These are phyloP conservation scores for Zoanthus gigantus DNA, from an alignment of 92 coral and sea anemone species.

Conservation along the genomic window DNA sequence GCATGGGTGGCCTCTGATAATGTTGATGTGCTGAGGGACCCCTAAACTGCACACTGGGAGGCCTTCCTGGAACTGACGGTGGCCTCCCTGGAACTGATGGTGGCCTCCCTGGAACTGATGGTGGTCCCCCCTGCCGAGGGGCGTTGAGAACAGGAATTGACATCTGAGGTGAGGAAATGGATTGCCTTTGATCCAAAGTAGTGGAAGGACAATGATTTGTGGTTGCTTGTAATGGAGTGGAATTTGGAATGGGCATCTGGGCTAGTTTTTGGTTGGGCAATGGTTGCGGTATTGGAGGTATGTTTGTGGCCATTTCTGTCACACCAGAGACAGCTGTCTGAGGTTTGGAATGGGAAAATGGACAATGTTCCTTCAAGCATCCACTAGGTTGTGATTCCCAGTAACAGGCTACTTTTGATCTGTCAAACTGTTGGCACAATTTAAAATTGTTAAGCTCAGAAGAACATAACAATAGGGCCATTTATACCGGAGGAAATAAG, in stretches of 20 bases:
- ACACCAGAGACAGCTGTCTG: conserved; percentile 34
- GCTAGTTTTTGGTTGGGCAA: conserved; percentile 12
- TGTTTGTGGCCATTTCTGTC: not conserved
- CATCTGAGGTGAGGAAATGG: conserved; percentile 24
- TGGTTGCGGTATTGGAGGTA: not conserved
- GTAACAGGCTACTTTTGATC: conserved; percentile 76
- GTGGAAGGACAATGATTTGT: not conserved
- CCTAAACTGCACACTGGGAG: not conserved
- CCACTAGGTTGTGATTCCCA: conserved; percentile 84
- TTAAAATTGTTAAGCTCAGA: not conserved
- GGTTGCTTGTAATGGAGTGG: not conserved
- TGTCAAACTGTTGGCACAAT: conserved; percentile 61
- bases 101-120: not conserved
- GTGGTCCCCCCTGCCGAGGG: not conserved
- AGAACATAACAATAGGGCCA: too few relatives aligned
- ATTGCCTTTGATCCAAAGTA: not conserved
- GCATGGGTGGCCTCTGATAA: conserved; percentile 30
- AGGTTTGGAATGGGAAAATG: conserved; percentile 82
- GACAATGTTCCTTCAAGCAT: conserved; percentile 80
- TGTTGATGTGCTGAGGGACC: conserved; percentile 34
- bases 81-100: not conserved
- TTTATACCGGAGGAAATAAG: too few relatives aligned
- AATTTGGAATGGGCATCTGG: conserved; percentile 8
- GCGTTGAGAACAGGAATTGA: conserved; percentile 18
- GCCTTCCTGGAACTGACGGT: not conserved